Conservation (phyloP, 2,113 vertebrate genomes). For the Sinocyclocheilus anophthalmus region DNA sequence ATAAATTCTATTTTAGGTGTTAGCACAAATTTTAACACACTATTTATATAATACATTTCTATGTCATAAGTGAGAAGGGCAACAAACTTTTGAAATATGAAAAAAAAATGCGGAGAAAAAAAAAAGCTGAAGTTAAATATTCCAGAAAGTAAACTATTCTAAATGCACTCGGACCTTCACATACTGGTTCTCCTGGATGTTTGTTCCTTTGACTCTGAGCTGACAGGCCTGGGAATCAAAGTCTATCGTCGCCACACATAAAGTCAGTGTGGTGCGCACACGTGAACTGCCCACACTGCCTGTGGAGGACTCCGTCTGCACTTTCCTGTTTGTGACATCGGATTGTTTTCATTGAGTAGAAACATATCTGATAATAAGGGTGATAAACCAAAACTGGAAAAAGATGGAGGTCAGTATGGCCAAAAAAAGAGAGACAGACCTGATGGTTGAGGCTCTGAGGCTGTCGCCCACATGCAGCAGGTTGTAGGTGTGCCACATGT, state of each 20-base stretch:
- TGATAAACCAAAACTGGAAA: not conserved
- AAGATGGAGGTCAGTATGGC: not conserved
- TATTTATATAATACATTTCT: not conserved
- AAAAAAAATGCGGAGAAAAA: not conserved
- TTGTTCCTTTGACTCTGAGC: slow-evolving; percentile 93
- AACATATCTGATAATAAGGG: not conserved
- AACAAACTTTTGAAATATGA: not conserved
- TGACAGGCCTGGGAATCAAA: slow-evolving; percentile 96
- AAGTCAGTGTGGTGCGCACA: slow-evolving; percentile 88
- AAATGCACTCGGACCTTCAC: slow-evolving; percentile 80
- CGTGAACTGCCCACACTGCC: slow-evolving; percentile 95
- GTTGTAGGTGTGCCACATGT: slow-evolving; percentile 99
- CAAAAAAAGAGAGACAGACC: slow-evolving; percentile 61
- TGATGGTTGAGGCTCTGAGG: slow-evolving; percentile 91
- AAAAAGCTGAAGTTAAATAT: not conserved
- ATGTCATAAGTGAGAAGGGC: not conserved
- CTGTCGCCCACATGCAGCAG: slow-evolving; percentile 94
- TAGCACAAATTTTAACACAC: not conserved
- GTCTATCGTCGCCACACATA: slow-evolving; percentile 91
- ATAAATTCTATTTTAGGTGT: not conserved
- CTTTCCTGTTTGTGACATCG: slow-evolving; percentile 78
- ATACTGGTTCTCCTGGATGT: slow-evolving; percentile 94
- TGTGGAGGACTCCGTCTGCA: slow-evolving; percentile 92
- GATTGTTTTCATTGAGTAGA: not conserved
- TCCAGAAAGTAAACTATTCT: not conserved